Base-by-base conservation (phyloP, 2,888 invertebrate species). In the Reticulitermes lucifugus region DNA sequence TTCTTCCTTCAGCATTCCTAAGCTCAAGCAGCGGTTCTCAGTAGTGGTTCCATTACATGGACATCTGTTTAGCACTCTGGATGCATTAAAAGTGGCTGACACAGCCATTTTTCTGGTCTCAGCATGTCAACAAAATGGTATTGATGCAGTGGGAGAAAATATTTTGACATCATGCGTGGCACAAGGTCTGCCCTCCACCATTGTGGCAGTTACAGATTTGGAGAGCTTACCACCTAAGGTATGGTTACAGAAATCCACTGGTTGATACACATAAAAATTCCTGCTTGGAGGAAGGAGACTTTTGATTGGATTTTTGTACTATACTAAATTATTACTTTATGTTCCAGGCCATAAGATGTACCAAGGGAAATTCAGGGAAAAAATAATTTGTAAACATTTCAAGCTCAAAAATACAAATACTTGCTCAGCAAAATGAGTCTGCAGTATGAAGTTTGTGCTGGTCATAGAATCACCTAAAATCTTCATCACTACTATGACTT, bases 1-100 rank as follows among this genome's bases (percentile, higher is more conserved):
- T 55, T 18, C 18, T 86, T 89, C 90, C 18, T 86, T 89, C 90
- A 96, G 96, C 88, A 89, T 97, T 87, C 96, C 96, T 21, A 93
- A 96, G 87, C 97, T 98, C 90, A 97, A 98, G 90, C 97, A 98
- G 90, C 93, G 96, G n/a, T 97, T 96, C 90, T 94, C 96, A 0
- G 95, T 98, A 88, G 91, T 97, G 65, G 92, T 94, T 14, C 96
- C 98, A 22, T 94, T 95, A 86, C 90, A 93, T 29, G 95, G 95
- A 29, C 95, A 96, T 90, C 93, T 97, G 73, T 94, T 96, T 90
- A 94, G 94, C 43, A 91, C 95, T 9, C 91, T 98, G 84, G 98
- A 98, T 92, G 93, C 95, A n/a, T 91, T 96, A 0, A 98, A 98
- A 93, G 94, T 98, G 10, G 95, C 97, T 43, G 98, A 98, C 89